phyloP scores from a whole-genome alignment of 2,888 invertebrate species.

The Harmothoe impar region DNA sequence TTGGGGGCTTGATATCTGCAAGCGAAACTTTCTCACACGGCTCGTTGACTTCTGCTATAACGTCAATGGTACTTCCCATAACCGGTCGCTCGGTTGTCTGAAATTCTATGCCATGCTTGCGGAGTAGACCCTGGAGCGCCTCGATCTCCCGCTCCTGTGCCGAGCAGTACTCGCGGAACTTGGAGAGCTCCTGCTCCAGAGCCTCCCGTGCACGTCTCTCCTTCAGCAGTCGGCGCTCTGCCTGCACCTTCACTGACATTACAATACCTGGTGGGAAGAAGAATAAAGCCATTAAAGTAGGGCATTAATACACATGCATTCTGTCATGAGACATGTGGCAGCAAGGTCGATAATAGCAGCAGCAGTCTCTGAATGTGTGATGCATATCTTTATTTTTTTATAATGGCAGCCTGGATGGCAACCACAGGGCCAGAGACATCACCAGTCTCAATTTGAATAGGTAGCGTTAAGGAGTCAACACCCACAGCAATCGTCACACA shows the following conservation, averaged over 20 bases:
- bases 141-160: slow-evolving; percentile 83
- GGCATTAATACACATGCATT: neutral
- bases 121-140: slow-evolving; percentile 78
- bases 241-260: slow-evolving; percentile 81
- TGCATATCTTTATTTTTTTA: no score
- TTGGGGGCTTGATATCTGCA: neutral
- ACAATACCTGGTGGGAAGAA: slow-evolving; percentile 75
- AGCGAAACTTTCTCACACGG: slow-evolving; percentile 62
- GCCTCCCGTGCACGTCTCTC: slow-evolving; percentile 80
- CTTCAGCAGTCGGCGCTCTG: slow-evolving; percentile 80
- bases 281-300: neutral
- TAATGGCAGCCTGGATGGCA: no score
- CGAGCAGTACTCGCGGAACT: slow-evolving; percentile 82
- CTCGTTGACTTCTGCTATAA: slow-evolving; percentile 79
- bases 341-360: no score
- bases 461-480: no score
- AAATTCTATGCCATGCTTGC: slow-evolving; percentile 80
- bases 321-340: neutral
- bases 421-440: no score
- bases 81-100: slow-evolving; percentile 74
- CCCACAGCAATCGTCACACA: no score
- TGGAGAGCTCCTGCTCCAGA: slow-evolving; percentile 82
- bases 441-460: no score
- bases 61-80: slow-evolving; percentile 75
- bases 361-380: no score